Evolutionary conservation across 2,888 invertebrate species (phyloP).

Genomic region (Epinotia ramella): DNA sequence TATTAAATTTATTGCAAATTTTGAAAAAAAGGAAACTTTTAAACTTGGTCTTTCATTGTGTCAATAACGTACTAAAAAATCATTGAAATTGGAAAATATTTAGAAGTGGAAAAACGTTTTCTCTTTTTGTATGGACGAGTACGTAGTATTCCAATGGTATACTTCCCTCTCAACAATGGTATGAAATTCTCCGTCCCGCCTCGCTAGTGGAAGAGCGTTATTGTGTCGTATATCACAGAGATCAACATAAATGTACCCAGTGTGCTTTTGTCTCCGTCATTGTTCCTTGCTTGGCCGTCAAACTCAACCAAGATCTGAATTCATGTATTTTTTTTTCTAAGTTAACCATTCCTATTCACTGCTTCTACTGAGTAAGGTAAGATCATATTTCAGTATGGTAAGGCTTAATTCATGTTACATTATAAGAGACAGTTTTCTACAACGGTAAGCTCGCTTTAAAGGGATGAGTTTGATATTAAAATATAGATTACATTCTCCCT

Average conservation of each 20-base stretch:
- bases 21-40: too few relatives aligned
- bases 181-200: background rate
- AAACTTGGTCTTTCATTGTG: too few relatives aligned
- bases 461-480: too few relatives aligned
- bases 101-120: too few relatives aligned
- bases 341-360: background rate
- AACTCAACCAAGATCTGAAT: background rate
- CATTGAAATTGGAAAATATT: too few relatives aligned
- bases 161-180: background rate
- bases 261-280: conserved; percentile 1
- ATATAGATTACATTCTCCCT: background rate
- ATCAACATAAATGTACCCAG: conserved; percentile 4
- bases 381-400: background rate
- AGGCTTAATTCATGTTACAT: too few relatives aligned
- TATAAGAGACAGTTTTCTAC: too few relatives aligned
- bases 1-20: too few relatives aligned
- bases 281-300: conserved; percentile 14
- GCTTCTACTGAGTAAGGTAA: background rate
- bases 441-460: too few relatives aligned
- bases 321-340: background rate
- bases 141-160: too few relatives aligned
- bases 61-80: too few relatives aligned
- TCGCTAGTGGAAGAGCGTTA: background rate
- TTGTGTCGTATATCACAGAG: background rate
- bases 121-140: too few relatives aligned